Conservation (phyloP, 1,140 invertebrate species). For the Copidosoma floridanum region DNA sequence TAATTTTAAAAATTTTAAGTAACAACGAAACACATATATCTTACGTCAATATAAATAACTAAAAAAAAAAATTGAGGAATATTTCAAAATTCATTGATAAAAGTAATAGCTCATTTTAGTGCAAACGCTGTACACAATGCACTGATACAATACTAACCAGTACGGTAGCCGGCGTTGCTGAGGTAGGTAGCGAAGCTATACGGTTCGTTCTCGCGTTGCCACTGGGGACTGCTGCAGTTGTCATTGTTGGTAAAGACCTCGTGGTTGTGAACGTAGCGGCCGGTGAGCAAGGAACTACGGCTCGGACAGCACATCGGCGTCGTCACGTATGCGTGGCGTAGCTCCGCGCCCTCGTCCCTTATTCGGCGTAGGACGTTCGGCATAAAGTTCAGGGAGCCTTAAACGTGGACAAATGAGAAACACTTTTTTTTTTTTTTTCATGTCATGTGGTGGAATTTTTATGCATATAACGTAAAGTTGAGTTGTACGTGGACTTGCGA, state of each 20-base stretch:
- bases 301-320: constrained; percentile 97
- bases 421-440: too few species aligned
- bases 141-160: constrained; percentile 72
- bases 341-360: constrained; percentile 84
- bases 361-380: constrained; percentile 82
- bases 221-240: constrained; percentile 86
- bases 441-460: too few species aligned
- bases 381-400: constrained; percentile 93
- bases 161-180: constrained; percentile 88
- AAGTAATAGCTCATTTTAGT: too few species aligned
- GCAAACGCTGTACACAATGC: too few species aligned
- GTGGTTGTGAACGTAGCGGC: constrained; percentile 96
- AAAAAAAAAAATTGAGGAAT: too few species aligned
- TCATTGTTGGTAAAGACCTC: constrained; percentile 91
- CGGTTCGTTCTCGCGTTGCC: constrained; percentile 91
- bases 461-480: too few species aligned
- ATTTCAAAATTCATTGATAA: too few species aligned
- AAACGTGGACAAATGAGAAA: too few species aligned
- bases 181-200: constrained; percentile 91
- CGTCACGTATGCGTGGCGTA: constrained; percentile 93
- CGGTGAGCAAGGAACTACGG: constrained; percentile 88
- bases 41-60: too few species aligned
- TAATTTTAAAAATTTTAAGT: too few species aligned
- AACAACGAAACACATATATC: too few species aligned
- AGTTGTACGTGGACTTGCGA: too few species aligned